Evolutionary conservation across 2,888 invertebrate genomes (phyloP).

Genomic region (Nephrotoma appendiculata): DNA sequence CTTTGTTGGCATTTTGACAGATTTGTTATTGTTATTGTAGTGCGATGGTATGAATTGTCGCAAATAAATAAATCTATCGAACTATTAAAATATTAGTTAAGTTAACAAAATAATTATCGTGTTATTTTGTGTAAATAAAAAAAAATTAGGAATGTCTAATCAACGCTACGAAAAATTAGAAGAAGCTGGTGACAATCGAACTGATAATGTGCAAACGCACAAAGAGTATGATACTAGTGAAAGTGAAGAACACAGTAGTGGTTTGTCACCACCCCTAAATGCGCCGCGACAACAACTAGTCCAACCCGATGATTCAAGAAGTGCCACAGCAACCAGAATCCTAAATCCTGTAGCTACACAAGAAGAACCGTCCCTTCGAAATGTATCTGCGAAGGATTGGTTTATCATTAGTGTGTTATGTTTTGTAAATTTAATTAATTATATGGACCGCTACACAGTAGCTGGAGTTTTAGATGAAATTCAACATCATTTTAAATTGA

Average conservation of each 20-base stretch:
- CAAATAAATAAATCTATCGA: no score
- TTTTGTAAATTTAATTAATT: constrained; percentile 94
- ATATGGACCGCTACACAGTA: constrained; percentile 96
- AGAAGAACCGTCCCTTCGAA: background rate
- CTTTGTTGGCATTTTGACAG: background rate
- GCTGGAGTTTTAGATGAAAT: constrained; percentile 85
- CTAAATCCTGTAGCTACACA: background rate
- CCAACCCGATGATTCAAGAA: background rate
- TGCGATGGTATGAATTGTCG: background rate
- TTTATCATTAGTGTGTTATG: constrained; percentile 66
- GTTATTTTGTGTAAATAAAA: background rate
- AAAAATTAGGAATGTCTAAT: background rate
- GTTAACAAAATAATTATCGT: background rate
- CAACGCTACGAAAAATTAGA: background rate
- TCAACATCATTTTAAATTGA: constrained; percentile 54
- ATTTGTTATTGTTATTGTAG: background rate
- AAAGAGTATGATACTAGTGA: background rate
- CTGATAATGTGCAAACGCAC: background rate
- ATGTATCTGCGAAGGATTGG: constrained; percentile 22
- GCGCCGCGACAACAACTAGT: background rate
- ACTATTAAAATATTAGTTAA: no score
- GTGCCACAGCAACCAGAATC: background rate
- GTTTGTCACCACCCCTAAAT: background rate
- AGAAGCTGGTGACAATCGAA: background rate
- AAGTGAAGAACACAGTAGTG: background rate